Evolutionary conservation across 2,888 invertebrate species (phyloP).

Genomic region (Phortica okadai): DNA sequence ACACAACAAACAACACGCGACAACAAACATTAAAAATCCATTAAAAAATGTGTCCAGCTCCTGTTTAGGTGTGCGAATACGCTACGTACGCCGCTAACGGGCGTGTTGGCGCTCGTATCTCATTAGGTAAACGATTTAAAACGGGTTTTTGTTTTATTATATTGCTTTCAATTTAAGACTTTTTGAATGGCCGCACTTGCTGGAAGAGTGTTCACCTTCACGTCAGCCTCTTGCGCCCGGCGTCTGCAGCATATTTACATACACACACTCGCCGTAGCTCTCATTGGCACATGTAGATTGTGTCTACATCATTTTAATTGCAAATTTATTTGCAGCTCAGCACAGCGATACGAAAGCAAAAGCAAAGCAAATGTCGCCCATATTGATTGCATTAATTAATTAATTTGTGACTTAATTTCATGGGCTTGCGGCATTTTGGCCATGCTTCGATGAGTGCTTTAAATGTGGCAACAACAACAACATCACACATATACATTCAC

Average conservation of each 20-base stretch:
- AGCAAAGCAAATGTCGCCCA: slow-evolving; percentile 64
- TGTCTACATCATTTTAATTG: slow-evolving; percentile 25
- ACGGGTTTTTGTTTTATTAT: too few species aligned
- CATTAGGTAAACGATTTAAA: too few species aligned
- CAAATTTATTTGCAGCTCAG: slow-evolving; percentile 18
- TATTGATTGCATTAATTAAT: slow-evolving; percentile 72
- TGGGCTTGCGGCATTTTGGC: slow-evolving; percentile 71
- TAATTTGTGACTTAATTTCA: slow-evolving; percentile 71
- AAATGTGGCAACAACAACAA: slow-evolving; percentile 55
- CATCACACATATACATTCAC: neutral
- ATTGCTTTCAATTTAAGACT: too few species aligned
- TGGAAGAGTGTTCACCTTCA: too few species aligned
- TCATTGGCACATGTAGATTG: too few species aligned
- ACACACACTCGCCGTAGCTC: too few species aligned
- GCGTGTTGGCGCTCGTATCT: too few species aligned
- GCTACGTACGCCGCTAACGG: too few species aligned
- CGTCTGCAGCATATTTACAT: too few species aligned
- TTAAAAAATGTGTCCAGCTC: slow-evolving; percentile 63
- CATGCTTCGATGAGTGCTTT: slow-evolving; percentile 60
- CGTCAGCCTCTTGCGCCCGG: too few species aligned
- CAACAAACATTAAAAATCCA: slow-evolving; percentile 70
- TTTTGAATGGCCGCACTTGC: too few species aligned
- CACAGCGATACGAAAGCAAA: slow-evolving; percentile 20
- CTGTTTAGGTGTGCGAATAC: slow-evolving; percentile 22
- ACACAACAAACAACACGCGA: slow-evolving; percentile 46